Base-by-base conservation (phyloP, 2,888 invertebrate genomes). In the Limnephilus rhombicus region DNA sequence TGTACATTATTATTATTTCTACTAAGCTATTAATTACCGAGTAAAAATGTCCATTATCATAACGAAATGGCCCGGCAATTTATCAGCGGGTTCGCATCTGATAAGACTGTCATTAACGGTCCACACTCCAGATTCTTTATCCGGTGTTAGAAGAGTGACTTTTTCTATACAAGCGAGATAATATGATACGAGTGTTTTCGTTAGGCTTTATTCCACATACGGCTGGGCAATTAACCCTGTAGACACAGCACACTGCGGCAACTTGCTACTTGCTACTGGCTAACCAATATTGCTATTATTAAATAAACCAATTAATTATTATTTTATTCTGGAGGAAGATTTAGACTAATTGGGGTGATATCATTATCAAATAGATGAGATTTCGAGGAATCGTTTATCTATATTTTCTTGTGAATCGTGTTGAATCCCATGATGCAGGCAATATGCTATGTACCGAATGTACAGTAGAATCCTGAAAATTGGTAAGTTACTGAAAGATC, bases 81-180 rank as follows among this genome's bases (percentile, higher is more conserved):
- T 91, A 93, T 93, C 93, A 93, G 91, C 92, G 88, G 49, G 85
- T 68, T 37, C n/a, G 49, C 90, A 93, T 93, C 93, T 91, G 93
- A 93, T 93, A 92, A 91, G 87, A 83, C 91, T 88, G 90, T 91
- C 92, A 92, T 92, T 92, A 93, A 92, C 93, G 85, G 93, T 81
- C 90, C 89, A 89, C 91, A 92, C 89, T 90, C 91, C 92, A 92
- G 93, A 93, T 93, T 87, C 89, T 90, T 91, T 92, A 92, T 92
- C 93, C 92, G 92, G 82, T 85, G 45, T 90, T 90, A n/a, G 53
- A 37, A 90, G 85, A 86, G 85, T 85, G 80, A 90, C 90, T 90
- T 90, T 90, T 90, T 90, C 86, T 86, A 86, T 85, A 85, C 85
- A 85, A 85, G 9, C 68, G 68, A 68, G 85, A 82, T 80, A 80